Base-by-base conservation (phyloP, 2,113 vertebrate genomes). In the Lota lota region DNA sequence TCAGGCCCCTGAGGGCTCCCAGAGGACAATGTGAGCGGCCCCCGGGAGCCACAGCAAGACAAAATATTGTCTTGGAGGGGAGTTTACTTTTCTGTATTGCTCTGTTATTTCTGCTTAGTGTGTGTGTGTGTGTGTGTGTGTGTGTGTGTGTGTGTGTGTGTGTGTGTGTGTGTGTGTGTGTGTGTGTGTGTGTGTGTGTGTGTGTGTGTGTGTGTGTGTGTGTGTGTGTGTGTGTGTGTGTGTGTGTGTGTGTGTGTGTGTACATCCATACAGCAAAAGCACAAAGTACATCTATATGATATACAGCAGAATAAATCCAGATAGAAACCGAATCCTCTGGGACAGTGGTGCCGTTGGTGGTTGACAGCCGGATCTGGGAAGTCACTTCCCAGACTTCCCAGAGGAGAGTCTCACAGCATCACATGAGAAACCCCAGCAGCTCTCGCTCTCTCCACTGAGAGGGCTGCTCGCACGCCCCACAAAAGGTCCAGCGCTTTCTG, bases 331-430 rank as follows among this genome's bases (percentile, higher is more conserved):
- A 36, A 74, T 79, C 73, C 66, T 79, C 68, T 73, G 28, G 28
- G 51, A 53, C 51, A 53, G 16, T 17, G 11, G 51, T 53, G 12
- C 12, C n/a, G n/a, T n/a, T n/a, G n/a, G n/a, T n/a, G n/a, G n/a
- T n/a, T n/a, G n/a, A n/a, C n/a, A n/a, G n/a, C 51, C 28, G 62
- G 18, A 62, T 64, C 61, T 47, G 22, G 18, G 70, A 36, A 77
- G 73, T 15, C 83, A 81, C 28, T 80, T 81, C 74, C 66, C 70
- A 81, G 73, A 81, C 67, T 33, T n/a, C n/a, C n/a, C n/a, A n/a
- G 28, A 4, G 28, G 28, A 7, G 7, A 33, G 28, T 33, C 28
- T 4, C 3, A 33, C 28, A 33, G 69, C 62, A 66, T 64, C 73
- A 75, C 69, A 71, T 66, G 74, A 70, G 79, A 79, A 73, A 69